A percentile compares a stretch with the other conserved stretches of the same genome.
Conservation (phyloP, 2,113 vertebrate species). For the Xiphorhynchus elegans region DNA sequence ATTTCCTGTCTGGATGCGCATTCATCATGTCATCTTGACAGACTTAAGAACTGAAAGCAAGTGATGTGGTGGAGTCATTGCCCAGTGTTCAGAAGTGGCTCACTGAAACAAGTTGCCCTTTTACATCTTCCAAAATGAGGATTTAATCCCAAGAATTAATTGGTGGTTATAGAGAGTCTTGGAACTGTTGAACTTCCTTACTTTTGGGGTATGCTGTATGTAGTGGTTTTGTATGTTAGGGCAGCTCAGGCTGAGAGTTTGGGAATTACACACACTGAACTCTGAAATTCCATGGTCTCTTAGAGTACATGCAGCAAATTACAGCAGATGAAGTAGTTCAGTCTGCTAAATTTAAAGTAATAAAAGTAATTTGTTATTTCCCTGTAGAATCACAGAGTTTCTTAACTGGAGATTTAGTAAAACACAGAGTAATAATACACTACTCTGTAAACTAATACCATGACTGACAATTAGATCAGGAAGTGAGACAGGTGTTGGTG, state of each 20-base stretch:
- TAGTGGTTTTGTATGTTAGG: neutral
- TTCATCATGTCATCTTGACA: accelerated
- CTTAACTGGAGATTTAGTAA: neutral
- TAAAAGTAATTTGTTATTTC: conserved; percentile 27
- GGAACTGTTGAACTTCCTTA: neutral
- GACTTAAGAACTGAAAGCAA: neutral
- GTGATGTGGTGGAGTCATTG: neutral
- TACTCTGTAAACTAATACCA: neutral
- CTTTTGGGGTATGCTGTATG: neutral
- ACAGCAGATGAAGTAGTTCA: neutral
- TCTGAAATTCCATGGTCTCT: neutral
- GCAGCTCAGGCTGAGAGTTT: neutral
- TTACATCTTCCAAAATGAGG: neutral
- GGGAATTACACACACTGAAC: neutral
- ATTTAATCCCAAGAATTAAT: neutral
- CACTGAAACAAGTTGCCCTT: neutral
- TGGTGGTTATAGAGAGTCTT: neutral
- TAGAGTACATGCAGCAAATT: neutral
- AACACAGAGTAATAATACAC: neutral
- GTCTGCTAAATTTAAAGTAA: neutral
- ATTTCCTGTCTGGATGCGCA: neutral
- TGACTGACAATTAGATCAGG: neutral
- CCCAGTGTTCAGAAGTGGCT: neutral
- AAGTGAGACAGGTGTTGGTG: neutral
- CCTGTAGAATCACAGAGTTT: neutral